Base-by-base conservation (phyloP, 2,113 vertebrate genomes). In the Lasiurus borealis region DNA sequence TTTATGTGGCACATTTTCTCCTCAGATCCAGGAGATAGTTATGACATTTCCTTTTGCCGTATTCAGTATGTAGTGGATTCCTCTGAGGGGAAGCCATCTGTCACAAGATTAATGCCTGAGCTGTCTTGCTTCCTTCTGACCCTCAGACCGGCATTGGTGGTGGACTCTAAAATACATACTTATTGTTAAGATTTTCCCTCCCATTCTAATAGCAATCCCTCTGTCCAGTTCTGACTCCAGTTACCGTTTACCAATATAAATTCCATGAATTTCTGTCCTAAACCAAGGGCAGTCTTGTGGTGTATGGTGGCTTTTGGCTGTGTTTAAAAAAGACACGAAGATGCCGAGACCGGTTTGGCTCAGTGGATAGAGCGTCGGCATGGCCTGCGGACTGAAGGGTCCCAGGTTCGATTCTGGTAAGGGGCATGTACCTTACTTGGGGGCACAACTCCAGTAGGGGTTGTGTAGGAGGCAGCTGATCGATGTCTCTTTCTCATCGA, bases 41-140 rank as follows among this genome's bases (percentile, higher is more conserved):
- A 95, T 97, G 95, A 94, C 91, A 96, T 96, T 96, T 95, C 48
- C n/a, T 94, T 89, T 84, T 96, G 59, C 62, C 81, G 8, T 90
- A 90, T 97, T 93, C 80, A 62, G 13, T 88, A 69, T 71, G 7
- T 29, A 83, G 85, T 31, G 19, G 76, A 82, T 57, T 82, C 54
- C 90, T 96, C 36, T 80, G 52, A 90, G 81, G 29, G 82, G n/a
- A 94, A 88, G 77, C 85, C 85, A 50, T 93, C 96, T 96, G 92
- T 97, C 95, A 93, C 44, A 80, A 87, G 87, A 59, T 34, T 88
- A 82, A 64, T 85, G 13, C 88, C 36, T 78, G 90, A 54, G 25
- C 81, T 93, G 85, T 62, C 90, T 94, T 92, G 48, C 76, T 96
- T 96, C 66, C 31, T 52, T 95, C 29, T 83, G 21, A 76, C 72